Base-by-base conservation (phyloP, 2,797 vertebrate species). In the Rallus crepitans region DNA sequence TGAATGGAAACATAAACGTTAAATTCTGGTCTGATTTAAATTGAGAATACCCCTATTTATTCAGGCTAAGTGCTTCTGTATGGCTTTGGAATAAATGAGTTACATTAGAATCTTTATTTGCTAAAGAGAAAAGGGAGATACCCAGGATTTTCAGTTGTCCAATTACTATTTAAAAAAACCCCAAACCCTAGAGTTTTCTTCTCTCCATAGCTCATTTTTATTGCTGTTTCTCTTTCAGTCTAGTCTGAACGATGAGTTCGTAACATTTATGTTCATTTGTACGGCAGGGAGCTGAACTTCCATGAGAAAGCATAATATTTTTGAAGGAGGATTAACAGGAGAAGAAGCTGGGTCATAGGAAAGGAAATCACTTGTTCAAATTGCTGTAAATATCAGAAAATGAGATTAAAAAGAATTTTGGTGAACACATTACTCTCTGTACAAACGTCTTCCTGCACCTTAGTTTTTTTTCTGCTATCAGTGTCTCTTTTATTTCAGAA, bases 301-400 rank as follows among this genome's bases (percentile, higher is more conserved):
- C 40, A 35, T 39, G 78, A 75, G 52, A 81, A 94, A 63, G 35
- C 17, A 39, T 35, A 73, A 12, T 42, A 20, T 70, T 50, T 92
- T 94, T 73, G 39, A 19, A 75, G 39, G 9, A 75, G 12, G 16
- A 80, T 69, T 82, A 92, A 64, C 45, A 91, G 60, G 52, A 94
- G 59, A 70, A 92, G 45, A 71, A 87, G 56, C 21, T 82, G 42
- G 37, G 35, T 53, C 63, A 79, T 11, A 93, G 27, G 52, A 40
- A 85, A 89, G 28, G 28, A 84, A 77, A 85, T 66, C 3, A 73
- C 14, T 55, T 71, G n/a, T 77, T 97, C 61, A 75, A 83, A 56
- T 7, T 24, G 31, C 40, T 53, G 87, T 39, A 79, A 70, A 90
- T 85, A 87, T 77, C 59, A 93, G 61, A 94, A 95, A 95, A 82